A percentile compares a stretch with the other conserved stretches of the same genome.
phyloP scores from a whole-genome alignment of 2,113 vertebrate genomes.

The Polypterus bichir region DNA sequence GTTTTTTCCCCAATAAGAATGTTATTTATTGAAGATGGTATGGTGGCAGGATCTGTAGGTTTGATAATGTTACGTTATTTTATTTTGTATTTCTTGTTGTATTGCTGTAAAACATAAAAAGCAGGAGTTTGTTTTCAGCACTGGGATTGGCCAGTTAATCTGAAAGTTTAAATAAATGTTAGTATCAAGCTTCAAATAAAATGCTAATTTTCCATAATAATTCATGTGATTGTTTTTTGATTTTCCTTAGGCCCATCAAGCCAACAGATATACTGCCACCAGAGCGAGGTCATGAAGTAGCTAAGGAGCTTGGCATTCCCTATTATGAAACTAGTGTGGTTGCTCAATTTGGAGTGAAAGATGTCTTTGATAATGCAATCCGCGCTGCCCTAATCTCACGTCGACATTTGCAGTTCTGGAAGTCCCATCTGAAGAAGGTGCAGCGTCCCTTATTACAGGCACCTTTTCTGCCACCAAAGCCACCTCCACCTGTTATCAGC shows the following conservation, averaged over 20 bases:
- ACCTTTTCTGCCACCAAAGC: conserved; percentile 71
- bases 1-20: too few relatives aligned
- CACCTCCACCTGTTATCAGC: conserved; percentile 64
- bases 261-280: conserved; percentile 75
- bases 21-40: too few relatives aligned
- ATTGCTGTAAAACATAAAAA: too few relatives aligned
- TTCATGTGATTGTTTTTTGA: neutral
- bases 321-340: conserved; percentile 86
- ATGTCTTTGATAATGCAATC: conserved; percentile 85
- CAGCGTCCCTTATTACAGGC: conserved; percentile 73
- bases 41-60: too few relatives aligned
- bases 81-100: too few relatives aligned
- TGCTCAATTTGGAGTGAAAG: conserved; percentile 80
- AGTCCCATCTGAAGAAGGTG: conserved; percentile 75
- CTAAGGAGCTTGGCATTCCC: conserved; percentile 74
- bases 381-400: conserved; percentile 76
- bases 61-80: too few relatives aligned
- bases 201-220: too few relatives aligned
- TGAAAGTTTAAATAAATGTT: neutral
- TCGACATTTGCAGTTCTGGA: conserved; percentile 84
- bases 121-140: neutral
- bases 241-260: conserved; percentile 62
- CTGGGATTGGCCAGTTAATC: neutral
- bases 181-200: too few relatives aligned
- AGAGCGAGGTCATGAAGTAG: conserved; percentile 74